Base-by-base conservation (phyloP, 2,113 vertebrate genomes). In the Polypterus senegalus region DNA sequence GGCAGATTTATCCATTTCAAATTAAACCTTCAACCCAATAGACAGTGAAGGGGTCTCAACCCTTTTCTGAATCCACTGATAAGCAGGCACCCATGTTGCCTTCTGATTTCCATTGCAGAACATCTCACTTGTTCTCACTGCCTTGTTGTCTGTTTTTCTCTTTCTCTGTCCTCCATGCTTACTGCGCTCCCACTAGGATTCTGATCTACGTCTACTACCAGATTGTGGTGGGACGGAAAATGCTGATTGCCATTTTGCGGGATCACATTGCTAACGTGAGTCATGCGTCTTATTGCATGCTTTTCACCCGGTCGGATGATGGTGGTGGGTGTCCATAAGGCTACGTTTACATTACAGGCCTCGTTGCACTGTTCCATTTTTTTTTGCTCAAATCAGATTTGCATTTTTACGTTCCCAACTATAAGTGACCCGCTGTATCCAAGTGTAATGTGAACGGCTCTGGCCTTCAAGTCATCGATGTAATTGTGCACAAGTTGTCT, bases 181-280 rank as follows among this genome's bases (percentile, higher is more conserved):
- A 27, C 27, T 27, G 27, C 27, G 27, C 27, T 45, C 70, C 58
- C 52, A 83, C 61, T 69, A 98, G 95, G 57, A 74, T 91, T 63
- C 59, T 92, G 66, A 84, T 81, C 57, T 94, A 92, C 64, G 67
- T 97, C 67, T 88, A 92, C 76, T 91, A 85, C 88, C 77, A 97
- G 82, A 78, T 99, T 69, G 81, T 79, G 69, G 71, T 83, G 65
- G 93, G 88, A 65, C 90, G 90, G 70, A 93, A 83, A 77, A 72
- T 80, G 45, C 83, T 86, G 70, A 84, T 79, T 60, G 65, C 60
- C 65, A 73, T 74, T 4, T 79, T 99, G 51, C 75, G 4, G 10
- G 67, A 90, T 61, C 91, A 91, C 70, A 91, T 99, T 57, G 51
- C 73, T 5, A 91, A 97, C n/a, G 96, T 97, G 81, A 91, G 94